phyloP scores from a whole-genome alignment of 2,888 invertebrate species.

The Scaptodrosophila latifasciaeformis region DNA sequence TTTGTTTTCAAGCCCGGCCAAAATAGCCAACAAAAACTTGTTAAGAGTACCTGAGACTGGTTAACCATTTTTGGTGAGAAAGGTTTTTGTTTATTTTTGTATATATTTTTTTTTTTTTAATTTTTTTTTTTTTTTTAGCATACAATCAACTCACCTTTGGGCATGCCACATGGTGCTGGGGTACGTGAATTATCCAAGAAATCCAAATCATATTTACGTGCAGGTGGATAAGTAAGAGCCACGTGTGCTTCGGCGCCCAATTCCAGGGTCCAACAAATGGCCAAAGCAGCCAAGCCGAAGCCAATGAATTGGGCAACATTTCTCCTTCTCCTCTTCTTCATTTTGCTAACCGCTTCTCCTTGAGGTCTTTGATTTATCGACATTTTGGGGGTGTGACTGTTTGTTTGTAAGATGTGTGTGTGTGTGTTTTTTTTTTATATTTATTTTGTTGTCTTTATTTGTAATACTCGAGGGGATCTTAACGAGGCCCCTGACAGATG shows the following conservation, averaged over 20 bases:
- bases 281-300: slow-evolving; percentile 15
- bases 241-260: slow-evolving; percentile 79
- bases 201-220: slow-evolving; percentile 91
- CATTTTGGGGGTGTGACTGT: neutral
- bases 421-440: neutral
- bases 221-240: slow-evolving; percentile 91
- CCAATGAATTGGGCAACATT: slow-evolving; percentile 4
- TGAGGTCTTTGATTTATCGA: slow-evolving; percentile 9
- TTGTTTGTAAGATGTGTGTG: neutral
- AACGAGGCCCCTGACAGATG: too few relatives aligned
- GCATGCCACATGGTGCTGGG: slow-evolving; percentile 95
- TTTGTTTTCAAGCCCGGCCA: neutral
- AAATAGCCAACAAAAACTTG: too few relatives aligned
- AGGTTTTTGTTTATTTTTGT: neutral
- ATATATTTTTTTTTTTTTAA: too few relatives aligned
- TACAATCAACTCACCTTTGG: slow-evolving; percentile 83
- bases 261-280: slow-evolving; percentile 30
- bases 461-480: too few relatives aligned
- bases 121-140: too few relatives aligned
- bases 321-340: too few relatives aligned
- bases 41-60: too few relatives aligned
- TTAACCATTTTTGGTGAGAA: too few relatives aligned
- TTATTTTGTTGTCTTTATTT: neutral
- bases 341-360: neutral
- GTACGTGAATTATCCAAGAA: slow-evolving; percentile 94